Evolutionary conservation across 2,113 vertebrate species (phyloP), one percentile per base, ranked within the genome.

Genomic region (Antennarius striatus): DNA sequence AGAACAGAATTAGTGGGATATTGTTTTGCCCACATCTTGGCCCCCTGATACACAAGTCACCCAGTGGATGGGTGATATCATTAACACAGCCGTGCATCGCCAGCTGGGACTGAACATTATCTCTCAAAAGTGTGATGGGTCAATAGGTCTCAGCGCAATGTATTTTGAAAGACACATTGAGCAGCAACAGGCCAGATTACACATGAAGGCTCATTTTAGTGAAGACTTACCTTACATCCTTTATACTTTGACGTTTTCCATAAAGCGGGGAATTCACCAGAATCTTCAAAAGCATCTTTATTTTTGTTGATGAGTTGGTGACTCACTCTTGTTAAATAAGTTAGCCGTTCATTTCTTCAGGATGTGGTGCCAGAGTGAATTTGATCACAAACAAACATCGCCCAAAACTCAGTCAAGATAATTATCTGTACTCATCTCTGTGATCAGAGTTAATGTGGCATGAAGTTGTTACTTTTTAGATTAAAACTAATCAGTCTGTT

Each of bases 11-110:
- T 88, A 88, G 72, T 28, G 45, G 54, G 54, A 89, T 81, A 83
- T 89, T 89, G 88, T 87, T 88, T 83, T 89, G 57, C 46, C 70
- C 63, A 66, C 80, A 86, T 71, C 60, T 71, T 78, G 73, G 73
- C 85, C 77, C 77, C 67, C 69, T 74, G 63, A 43, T 60, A 72
- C 68, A 70, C 56, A 73, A 43, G 43, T 56, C 56, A 4, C 63
- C 57, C 56, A 30, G 59, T 51, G 51, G 56, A 61, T 65, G 82
- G 80, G 77, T 85, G 80, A 82, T 85, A 11, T 86, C 63, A 84
- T 86, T 77, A 82, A 53, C 56, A 1, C 72, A 69, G 71, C 56
- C 5, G 45, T 59, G 65, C 60, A 68, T 65, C 67, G 15, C 48
- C 17, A 6, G 46, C 30, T 0, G 59, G 4, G 52, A 47, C 53